Evolutionary conservation across 2,888 invertebrate species (phyloP).

Genomic region (Apeira syringaria): DNA sequence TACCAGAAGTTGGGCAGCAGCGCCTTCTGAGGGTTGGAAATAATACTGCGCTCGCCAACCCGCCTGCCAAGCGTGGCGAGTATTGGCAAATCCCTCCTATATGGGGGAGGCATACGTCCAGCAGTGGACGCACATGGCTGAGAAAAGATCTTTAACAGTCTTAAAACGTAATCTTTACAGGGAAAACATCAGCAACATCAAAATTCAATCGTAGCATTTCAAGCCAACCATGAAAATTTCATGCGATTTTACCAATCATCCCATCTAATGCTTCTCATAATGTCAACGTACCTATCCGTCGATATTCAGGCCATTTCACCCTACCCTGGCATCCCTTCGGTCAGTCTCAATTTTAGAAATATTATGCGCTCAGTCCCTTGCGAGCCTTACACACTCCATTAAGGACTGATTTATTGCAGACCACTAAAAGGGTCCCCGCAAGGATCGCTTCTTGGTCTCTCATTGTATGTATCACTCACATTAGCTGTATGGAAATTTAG

Average conservation of each 20-base stretch:
- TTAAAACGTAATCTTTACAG: background rate
- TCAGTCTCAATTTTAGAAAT: slow-evolving; percentile 68
- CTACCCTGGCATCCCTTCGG: slow-evolving; percentile 35
- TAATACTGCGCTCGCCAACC: too few species aligned
- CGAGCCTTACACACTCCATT: slow-evolving; percentile 72
- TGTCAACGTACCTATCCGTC: slow-evolving; percentile 52
- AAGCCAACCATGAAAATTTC: slow-evolving; percentile 15
- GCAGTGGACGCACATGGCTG: too few species aligned
- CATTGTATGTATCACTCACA: slow-evolving; percentile 67
- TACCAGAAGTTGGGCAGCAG: too few species aligned
- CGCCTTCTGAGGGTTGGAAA: too few species aligned
- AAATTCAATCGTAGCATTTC: background rate
- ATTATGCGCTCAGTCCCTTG: slow-evolving; percentile 60
- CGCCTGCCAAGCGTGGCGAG: too few species aligned
- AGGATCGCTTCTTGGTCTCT: slow-evolving; percentile 67
- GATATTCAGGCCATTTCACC: slow-evolving; percentile 51
- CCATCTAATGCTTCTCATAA: slow-evolving; percentile 39
- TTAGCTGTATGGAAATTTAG: slow-evolving; percentile 72
- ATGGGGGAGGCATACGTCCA: too few species aligned
- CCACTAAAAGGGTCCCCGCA: slow-evolving; percentile 76
- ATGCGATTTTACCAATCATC: slow-evolving; percentile 38
- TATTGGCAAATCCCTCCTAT: too few species aligned
- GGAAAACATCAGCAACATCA: background rate
- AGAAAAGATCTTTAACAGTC: too few species aligned
- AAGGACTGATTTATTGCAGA: slow-evolving; percentile 74